These are phyloP conservation scores for Aspidiotus destructor DNA, from an alignment of 2,888 invertebrate genomes.

Conservation along the genomic window DNA sequence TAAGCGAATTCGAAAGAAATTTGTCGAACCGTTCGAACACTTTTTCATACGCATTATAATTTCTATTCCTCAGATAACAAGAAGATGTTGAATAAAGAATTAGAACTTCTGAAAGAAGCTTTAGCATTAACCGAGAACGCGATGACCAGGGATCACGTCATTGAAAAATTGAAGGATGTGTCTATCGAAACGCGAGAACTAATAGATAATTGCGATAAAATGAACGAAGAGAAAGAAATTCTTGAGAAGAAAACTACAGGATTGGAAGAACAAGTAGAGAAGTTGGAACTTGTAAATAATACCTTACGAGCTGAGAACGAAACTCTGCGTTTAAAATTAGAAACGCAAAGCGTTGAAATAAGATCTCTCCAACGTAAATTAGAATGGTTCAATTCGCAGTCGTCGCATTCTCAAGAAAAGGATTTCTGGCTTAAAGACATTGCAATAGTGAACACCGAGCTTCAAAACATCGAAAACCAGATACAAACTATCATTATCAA, in stretches of 20 bases:
- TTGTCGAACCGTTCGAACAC: background rate
- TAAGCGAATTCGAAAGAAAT: background rate
- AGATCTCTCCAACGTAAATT: background rate
- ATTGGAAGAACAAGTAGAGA: slow-evolving; percentile 10
- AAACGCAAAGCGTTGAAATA: background rate
- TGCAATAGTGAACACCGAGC: background rate
- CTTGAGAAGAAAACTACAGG: slow-evolving; percentile 3
- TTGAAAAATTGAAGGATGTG: slow-evolving; percentile 19
- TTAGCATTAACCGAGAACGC: background rate
- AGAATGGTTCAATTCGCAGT: background rate
- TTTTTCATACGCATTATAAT: background rate
- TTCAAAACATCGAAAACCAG: background rate
- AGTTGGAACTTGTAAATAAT: background rate
- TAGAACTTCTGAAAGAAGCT: background rate
- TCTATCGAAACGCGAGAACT: slow-evolving; percentile 19
- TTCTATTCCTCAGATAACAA: background rate
- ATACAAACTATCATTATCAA: background rate
- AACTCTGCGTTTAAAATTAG: background rate
- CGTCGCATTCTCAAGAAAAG: background rate
- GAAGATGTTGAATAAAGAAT: background rate
- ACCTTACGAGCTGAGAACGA: background rate
- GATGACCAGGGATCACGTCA: slow-evolving; percentile 6
- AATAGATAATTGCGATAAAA: slow-evolving; percentile 22
- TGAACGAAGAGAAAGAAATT: slow-evolving; percentile 10
- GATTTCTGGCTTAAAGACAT: background rate